phyloP scores from a whole-genome alignment of 2,888 invertebrate genomes.

The Cryptocephalus moraei region DNA sequence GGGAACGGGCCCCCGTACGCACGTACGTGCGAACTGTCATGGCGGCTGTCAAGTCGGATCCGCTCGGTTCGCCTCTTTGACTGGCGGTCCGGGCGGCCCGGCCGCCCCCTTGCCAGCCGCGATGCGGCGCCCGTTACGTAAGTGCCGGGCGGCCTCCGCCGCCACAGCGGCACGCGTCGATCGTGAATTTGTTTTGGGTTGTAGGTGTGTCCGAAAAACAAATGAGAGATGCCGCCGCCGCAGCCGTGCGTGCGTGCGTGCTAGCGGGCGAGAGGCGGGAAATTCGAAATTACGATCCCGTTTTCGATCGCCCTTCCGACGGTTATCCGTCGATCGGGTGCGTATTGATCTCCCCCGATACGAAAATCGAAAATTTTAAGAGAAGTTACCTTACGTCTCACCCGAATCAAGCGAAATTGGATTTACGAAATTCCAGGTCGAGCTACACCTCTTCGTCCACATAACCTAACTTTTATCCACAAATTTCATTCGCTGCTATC shows the following conservation, averaged over 20 bases:
- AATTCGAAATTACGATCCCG: conserved; percentile 10
- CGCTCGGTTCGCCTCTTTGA: background rate
- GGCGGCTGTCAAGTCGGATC: conserved; percentile 35
- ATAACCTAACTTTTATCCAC: too few relatives aligned
- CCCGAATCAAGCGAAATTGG: too few relatives aligned
- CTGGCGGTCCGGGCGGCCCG: too few relatives aligned
- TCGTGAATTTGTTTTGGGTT: conserved; percentile 21
- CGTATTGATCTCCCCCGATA: background rate
- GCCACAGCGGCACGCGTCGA: conserved; percentile 4
- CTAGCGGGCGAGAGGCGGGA: conserved; percentile 16
- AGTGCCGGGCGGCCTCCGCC: background rate
- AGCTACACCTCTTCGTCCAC: too few relatives aligned
- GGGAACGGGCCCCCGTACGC: too few relatives aligned
- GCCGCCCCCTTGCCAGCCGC: too few relatives aligned
- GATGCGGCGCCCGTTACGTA: background rate
- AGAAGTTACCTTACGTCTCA: too few relatives aligned
- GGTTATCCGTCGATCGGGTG: background rate
- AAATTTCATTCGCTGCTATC: too few relatives aligned
- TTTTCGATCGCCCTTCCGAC: background rate
- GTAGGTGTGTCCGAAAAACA: conserved; percentile 32
- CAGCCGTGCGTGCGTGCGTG: too few relatives aligned
- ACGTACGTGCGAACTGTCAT: conserved; percentile 28
- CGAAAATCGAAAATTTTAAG: too few relatives aligned
- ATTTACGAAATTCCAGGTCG: too few relatives aligned
- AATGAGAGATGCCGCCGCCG: conserved; percentile 23